phyloP scores from a whole-genome alignment of 2,888 invertebrate genomes.

The Diploptera punctata region DNA sequence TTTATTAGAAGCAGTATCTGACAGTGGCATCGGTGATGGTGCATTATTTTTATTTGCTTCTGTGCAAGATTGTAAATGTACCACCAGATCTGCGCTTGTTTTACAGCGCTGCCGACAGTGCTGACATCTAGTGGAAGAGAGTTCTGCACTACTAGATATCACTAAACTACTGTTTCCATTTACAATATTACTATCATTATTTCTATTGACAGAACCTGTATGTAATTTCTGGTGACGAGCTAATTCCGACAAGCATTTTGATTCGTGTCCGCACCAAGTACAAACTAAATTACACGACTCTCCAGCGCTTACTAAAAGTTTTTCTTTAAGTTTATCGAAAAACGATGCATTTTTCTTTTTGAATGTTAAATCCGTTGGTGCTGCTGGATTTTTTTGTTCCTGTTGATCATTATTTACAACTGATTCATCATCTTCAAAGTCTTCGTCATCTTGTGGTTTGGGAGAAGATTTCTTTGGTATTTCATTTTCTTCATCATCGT shows the following conservation, averaged over 20 bases:
- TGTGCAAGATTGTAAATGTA: slow-evolving; percentile 76
- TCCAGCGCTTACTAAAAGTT: slow-evolving; percentile 65
- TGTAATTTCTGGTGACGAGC: slow-evolving; percentile 70
- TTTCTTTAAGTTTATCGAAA: slow-evolving; percentile 82
- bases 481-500: slow-evolving; percentile 1
- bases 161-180: slow-evolving; percentile 1
- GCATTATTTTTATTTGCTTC: slow-evolving; percentile 57
- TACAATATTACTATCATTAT: not conserved
- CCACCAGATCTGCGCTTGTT: slow-evolving; percentile 77
- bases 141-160: slow-evolving; percentile 38
- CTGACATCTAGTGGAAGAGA: slow-evolving; percentile 77
- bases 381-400: not conserved
- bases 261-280: slow-evolving; percentile 74
- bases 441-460: slow-evolving; percentile 26
- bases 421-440: not conserved
- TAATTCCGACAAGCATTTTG: slow-evolving; percentile 82
- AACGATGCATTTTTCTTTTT: slow-evolving; percentile 78
- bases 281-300: slow-evolving; percentile 70
- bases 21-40: not conserved
- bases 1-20: slow-evolving; percentile 25
- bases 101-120: slow-evolving; percentile 87
- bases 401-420: not conserved
- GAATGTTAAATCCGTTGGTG: slow-evolving; percentile 49
- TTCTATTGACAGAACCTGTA: not conserved
- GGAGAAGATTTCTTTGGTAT: slow-evolving; percentile 24